phyloP scores from a whole-genome alignment of 2,888 invertebrate genomes.

The Scaeva pyrastri region DNA sequence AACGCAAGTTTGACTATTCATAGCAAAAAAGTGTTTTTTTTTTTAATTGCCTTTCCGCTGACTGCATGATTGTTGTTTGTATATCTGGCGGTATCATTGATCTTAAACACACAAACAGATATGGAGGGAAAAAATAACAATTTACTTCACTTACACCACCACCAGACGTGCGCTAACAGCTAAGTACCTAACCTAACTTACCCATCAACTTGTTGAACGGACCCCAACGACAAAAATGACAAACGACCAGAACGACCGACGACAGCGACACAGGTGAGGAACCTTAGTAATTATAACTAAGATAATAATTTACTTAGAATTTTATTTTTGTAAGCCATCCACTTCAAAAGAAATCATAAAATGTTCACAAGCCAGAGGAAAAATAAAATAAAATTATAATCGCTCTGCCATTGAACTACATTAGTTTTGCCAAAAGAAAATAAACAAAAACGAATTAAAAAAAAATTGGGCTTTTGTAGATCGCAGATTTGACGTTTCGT shows the following conservation, averaged over 20 bases:
- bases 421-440: conserved; percentile 54
- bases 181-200: conserved; percentile 37
- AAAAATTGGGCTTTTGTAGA: neutral
- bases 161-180: conserved; percentile 13
- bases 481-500: conserved; percentile 17
- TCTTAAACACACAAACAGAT: conserved; percentile 53
- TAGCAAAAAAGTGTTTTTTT: conserved; percentile 56
- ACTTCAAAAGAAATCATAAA: conserved; percentile 62
- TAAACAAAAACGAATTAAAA: conserved; percentile 12
- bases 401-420: conserved; percentile 65
- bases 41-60: conserved; percentile 59
- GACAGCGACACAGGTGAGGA: conserved; percentile 39
- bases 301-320: conserved; percentile 35
- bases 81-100: conserved; percentile 58
- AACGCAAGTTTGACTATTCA: conserved; percentile 38
- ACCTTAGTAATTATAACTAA: conserved; percentile 34
- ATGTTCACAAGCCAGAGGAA: neutral
- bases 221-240: conserved; percentile 1
- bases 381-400: conserved; percentile 44
- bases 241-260: neutral
- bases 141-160: conserved; percentile 36
- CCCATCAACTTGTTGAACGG: conserved; percentile 1
- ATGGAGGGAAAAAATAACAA: conserved; percentile 11
- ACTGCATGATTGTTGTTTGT: conserved; percentile 2
- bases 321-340: conserved; percentile 30